Evolutionary conservation across 2,888 invertebrate species (phyloP).

Genomic region (Cyrtodaria siliqua): DNA sequence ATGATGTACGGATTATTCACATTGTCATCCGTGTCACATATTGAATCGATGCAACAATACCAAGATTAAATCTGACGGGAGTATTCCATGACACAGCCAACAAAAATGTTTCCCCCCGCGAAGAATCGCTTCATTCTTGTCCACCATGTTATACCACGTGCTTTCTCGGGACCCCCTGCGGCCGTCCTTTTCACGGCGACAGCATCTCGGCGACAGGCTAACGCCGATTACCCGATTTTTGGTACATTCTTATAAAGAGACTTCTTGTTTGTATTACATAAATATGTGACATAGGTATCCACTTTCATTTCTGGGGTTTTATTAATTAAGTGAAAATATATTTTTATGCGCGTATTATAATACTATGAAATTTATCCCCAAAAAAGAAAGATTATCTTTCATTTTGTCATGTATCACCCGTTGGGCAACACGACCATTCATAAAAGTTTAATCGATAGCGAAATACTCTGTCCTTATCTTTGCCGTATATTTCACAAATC

Average conservation of each 20-base stretch:
- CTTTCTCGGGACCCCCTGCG: too few species aligned
- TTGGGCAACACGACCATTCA: slow-evolving; percentile 22
- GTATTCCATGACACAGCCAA: slow-evolving; percentile 1
- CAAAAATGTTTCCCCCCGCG: slow-evolving; percentile 16
- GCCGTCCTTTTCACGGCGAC: too few species aligned
- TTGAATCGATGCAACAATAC: background rate
- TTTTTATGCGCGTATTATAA: too few species aligned
- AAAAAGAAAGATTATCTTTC: slow-evolving; percentile 34
- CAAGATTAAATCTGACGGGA: too few species aligned
- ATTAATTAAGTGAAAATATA: too few species aligned
- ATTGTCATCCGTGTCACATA: slow-evolving; percentile 13
- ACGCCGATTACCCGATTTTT: too few species aligned
- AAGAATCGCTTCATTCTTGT: background rate
- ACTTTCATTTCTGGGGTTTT: too few species aligned
- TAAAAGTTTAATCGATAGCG: slow-evolving; percentile 32
- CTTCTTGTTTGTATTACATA: too few species aligned
- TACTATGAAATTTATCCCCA: background rate
- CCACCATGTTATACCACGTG: slow-evolving; percentile 11
- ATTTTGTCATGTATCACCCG: slow-evolving; percentile 41
- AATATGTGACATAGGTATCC: too few species aligned
- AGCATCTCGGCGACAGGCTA: too few species aligned
- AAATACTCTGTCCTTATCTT: slow-evolving; percentile 34
- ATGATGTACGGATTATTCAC: slow-evolving; percentile 5
- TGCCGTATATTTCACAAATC: slow-evolving; percentile 36
- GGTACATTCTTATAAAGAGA: too few species aligned